These are phyloP conservation scores for Platycheirus rosarum DNA, from an alignment of 2,888 invertebrate species.

Conservation along the genomic window DNA sequence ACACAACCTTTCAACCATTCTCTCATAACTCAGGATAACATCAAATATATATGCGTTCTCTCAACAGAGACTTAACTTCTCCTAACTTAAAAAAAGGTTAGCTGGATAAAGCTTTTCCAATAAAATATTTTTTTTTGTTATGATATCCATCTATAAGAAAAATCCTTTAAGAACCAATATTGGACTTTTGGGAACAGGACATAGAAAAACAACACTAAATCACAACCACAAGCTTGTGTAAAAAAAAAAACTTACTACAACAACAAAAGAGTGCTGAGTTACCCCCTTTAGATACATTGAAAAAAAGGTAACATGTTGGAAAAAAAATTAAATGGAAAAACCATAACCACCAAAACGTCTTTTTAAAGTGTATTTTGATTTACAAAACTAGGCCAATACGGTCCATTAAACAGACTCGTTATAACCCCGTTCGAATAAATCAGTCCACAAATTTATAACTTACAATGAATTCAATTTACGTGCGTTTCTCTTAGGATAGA, in stretches of 20 bases:
- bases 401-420: slow-evolving; percentile 42
- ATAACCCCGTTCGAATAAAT: slow-evolving; percentile 51
- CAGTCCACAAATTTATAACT: slow-evolving; percentile 62
- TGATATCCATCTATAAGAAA: slow-evolving; percentile 25
- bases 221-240: slow-evolving; percentile 22
- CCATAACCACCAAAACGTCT: slow-evolving; percentile 4
- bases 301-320: too few species aligned
- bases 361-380: slow-evolving; percentile 31
- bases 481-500: slow-evolving; percentile 45
- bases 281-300: not conserved
- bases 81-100: slow-evolving; percentile 15
- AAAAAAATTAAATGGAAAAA: not conserved
- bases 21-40: slow-evolving; percentile 14
- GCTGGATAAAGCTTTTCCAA: slow-evolving; percentile 37
- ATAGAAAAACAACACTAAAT: slow-evolving; percentile 13
- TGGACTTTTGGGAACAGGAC: slow-evolving; percentile 17
- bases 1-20: slow-evolving; percentile 11
- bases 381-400: slow-evolving; percentile 32
- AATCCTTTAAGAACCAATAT: slow-evolving; percentile 29
- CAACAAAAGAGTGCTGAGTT: slow-evolving; percentile 26
- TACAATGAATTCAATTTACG: slow-evolving; percentile 66
- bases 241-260: slow-evolving; percentile 8
- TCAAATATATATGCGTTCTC: slow-evolving; percentile 6
- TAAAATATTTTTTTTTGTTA: slow-evolving; percentile 39
- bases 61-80: slow-evolving; percentile 29